Percentiles rank a stretch among this genome's conserved stretches.
Conservation (phyloP, 2,797 vertebrate species). For the Coregonus suidteri region DNA sequence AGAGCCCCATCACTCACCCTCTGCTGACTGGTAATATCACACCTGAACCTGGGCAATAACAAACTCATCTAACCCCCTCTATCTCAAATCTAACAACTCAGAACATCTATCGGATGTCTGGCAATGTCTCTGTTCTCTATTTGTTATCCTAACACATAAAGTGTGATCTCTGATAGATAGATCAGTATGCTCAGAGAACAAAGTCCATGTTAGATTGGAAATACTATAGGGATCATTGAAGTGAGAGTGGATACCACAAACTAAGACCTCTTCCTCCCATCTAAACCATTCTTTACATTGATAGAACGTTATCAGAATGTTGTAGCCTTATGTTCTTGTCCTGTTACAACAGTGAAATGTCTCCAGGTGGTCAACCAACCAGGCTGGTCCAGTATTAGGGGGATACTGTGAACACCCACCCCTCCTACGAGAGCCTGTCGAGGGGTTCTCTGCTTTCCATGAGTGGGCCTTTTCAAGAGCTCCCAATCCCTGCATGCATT, state of each 20-base stretch:
- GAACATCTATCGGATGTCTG: not conserved
- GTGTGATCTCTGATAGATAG: not conserved
- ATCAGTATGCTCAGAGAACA: too few species aligned
- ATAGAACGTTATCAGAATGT: not conserved
- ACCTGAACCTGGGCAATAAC: not conserved
- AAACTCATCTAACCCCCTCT: not conserved
- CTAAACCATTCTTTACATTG: conserved; percentile 5
- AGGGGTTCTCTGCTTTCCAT: not conserved
- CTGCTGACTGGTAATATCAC: not conserved
- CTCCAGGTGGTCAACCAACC: not conserved
- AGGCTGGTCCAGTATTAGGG: not conserved
- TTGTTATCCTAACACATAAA: not conserved
- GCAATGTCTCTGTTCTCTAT: not conserved
- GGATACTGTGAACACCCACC: not conserved
- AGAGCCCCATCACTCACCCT: not conserved
- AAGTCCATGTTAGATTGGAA: not conserved
- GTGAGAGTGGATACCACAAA: conserved; percentile 10
- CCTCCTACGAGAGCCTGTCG: not conserved
- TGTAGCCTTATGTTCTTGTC: not conserved
- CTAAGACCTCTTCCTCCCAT: conserved; percentile 12
- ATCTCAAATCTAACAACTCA: not conserved
- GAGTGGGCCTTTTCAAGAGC: conserved; percentile 14
- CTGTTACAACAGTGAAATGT: not conserved
- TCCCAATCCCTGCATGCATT: conserved; percentile 48
- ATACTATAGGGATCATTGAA: not conserved